Conservation (phyloP, 2,888 invertebrate genomes). For the Pyralis farinalis region DNA sequence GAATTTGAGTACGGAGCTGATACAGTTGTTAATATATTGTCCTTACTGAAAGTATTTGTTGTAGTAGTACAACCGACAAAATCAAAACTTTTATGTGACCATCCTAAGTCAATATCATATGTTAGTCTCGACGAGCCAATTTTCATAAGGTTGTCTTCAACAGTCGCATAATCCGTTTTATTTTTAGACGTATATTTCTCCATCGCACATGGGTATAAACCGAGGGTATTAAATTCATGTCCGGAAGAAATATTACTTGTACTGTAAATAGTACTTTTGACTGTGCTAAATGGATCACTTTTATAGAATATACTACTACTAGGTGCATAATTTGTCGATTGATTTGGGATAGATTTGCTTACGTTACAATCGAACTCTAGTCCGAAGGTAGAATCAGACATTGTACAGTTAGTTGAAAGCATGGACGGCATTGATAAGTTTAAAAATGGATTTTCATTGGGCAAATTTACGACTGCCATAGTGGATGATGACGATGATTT, state of each 20-base stretch:
- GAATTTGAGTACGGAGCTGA: slow-evolving; percentile 56
- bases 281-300: slow-evolving; percentile 61
- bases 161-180: slow-evolving; percentile 60
- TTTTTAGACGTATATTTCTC: slow-evolving; percentile 68
- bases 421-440: slow-evolving; percentile 61
- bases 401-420: slow-evolving; percentile 49
- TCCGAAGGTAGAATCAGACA: slow-evolving; percentile 53
- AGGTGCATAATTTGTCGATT: slow-evolving; percentile 43
- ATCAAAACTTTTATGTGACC: slow-evolving; percentile 74
- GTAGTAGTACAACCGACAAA: slow-evolving; percentile 64
- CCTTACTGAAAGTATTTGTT: slow-evolving; percentile 58
- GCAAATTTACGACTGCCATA: slow-evolving; percentile 30
- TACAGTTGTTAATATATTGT: slow-evolving; percentile 56
- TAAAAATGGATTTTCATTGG: slow-evolving; percentile 65
- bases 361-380: slow-evolving; percentile 68
- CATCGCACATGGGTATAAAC: slow-evolving; percentile 72
- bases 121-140: slow-evolving; percentile 69
- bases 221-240: slow-evolving; percentile 68
- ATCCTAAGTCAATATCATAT: slow-evolving; percentile 72
- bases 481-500: slow-evolving; percentile 37
- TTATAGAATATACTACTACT: slow-evolving; percentile 67
- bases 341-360: slow-evolving; percentile 50
- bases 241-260: slow-evolving; percentile 67
- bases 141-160: slow-evolving; percentile 73
- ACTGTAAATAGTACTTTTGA: slow-evolving; percentile 67